Evolutionary conservation across 2,797 vertebrate species (phyloP).

Genomic region (Sitta carolinensis): DNA sequence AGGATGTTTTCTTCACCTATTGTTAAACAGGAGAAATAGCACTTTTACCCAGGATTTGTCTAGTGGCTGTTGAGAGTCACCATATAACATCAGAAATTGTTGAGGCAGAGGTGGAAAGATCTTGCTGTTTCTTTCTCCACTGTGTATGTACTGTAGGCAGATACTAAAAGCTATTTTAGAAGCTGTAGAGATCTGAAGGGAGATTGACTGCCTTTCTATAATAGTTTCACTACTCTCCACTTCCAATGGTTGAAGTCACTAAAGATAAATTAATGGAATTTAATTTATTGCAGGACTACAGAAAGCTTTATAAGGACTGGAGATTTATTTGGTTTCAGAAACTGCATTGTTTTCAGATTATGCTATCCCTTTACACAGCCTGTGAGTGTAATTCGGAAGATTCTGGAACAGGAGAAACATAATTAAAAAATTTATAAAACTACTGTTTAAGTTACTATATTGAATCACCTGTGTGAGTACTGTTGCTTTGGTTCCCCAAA

Average conservation of each 20-base stretch:
- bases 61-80: background rate
- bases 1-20: rapidly evolving
- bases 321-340: background rate
- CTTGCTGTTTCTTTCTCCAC: background rate
- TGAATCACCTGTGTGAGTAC: background rate
- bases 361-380: background rate
- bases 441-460: background rate
- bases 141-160: background rate
- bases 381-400: background rate
- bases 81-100: background rate
- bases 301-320: background rate
- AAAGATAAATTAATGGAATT: background rate
- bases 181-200: background rate
- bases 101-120: background rate
- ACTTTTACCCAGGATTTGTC: background rate
- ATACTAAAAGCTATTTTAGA: background rate
- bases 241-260: background rate
- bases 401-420: background rate
- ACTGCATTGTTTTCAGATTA: background rate
- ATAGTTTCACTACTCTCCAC: rapidly evolving
- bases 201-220: background rate
- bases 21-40: background rate
- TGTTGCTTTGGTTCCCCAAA: background rate
- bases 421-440: background rate
- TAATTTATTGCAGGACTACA: background rate